Evolutionary conservation across 2,888 invertebrate species (phyloP), one percentile per base, ranked within the genome.

Genomic region (Actias luna): DNA sequence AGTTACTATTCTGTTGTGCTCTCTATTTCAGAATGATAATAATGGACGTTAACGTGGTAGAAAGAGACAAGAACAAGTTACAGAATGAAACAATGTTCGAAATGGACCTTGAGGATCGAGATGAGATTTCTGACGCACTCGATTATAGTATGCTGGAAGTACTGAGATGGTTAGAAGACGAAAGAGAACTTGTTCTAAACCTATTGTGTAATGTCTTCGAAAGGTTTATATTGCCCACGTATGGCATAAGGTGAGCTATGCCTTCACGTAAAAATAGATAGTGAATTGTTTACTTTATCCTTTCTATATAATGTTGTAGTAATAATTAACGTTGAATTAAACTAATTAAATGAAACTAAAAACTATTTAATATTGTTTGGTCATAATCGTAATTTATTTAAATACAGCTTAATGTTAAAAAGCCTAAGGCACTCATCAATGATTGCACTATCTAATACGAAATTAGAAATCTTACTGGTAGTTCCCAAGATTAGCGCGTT

Each of bases 81-180:
- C 85, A 87, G 59, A 80, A 79, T 2, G 90, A 92, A 31, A 89
- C 89, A 0, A 87, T 94, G 58, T 93, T 94, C 75, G 90, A 93
- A 66, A 94, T 95, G 87, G 95, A 95, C 52, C 80, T 89, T 0
- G 92, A 90, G 1, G 87, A 90, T 1, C 85, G 88, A 42, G 89
- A 91, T 39, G 93, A 93, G 14, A 89, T 92, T 2, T 80, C 84
- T 0, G 84, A 90, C 2, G 84, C 89, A 1, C 85, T 98, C 35
- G 98, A 99, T 85, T 90, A 95, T 62, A 95, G 97, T 74, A 95
- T 98, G 94, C 86, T 95, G 62, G 94, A 95, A 76, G 79, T 98
- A 65, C 94, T 97, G 55, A 88, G 92, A 63, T 98, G 95, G 90
- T 85, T 97, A 58, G 89, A 95, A 62, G 87, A 93, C 14, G 93